These are phyloP conservation scores for Falcunculus frontatus DNA, from an alignment of 2,113 vertebrate genomes.

Conservation along the genomic window DNA sequence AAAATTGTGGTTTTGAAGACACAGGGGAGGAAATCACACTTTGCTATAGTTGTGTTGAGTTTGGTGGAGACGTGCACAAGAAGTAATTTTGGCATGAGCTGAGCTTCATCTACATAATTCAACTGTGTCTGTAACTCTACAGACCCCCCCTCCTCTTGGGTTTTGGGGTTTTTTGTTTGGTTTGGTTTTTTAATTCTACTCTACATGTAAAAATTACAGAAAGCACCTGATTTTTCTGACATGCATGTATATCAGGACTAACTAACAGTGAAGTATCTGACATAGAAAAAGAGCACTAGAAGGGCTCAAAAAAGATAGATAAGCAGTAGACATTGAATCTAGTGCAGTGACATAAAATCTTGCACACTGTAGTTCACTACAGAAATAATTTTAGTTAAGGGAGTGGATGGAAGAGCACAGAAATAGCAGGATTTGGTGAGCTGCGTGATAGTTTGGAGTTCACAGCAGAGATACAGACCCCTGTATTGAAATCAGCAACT, in stretches of 20 bases:
- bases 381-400: not conserved
- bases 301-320: not conserved
- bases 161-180: not conserved
- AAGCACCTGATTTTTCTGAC: not conserved
- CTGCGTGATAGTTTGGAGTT: not conserved
- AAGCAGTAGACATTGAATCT: no score
- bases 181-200: not conserved
- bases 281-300: not conserved
- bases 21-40: accelerated
- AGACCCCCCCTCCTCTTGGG: not conserved
- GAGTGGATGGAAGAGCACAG: not conserved
- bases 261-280: not conserved
- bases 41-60: not conserved
- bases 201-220: not conserved
- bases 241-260: not conserved
- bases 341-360: not conserved
- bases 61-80: not conserved
- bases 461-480: not conserved
- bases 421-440: not conserved
- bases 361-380: not conserved
- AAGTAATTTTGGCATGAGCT: not conserved
- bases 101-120: not conserved
- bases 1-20: not conserved
- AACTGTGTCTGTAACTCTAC: not conserved
- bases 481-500: not conserved